Conservation (phyloP, 35 echinoderm and acorn worm genomes). For the Apostichopus californicus region DNA sequence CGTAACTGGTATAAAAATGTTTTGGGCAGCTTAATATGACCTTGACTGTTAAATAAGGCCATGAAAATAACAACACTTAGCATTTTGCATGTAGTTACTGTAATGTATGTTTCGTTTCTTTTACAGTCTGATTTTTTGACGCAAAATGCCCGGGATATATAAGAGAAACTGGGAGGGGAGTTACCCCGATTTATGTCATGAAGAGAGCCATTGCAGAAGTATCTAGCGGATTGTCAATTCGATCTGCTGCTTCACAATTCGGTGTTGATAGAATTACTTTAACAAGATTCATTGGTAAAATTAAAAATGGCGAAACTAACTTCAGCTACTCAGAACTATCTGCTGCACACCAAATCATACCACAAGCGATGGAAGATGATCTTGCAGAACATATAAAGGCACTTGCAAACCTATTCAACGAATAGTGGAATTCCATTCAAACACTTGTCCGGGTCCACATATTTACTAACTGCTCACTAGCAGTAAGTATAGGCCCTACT, state of each 20-base stretch:
- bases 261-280: slow-evolving; percentile 51
- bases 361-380: too few relatives aligned
- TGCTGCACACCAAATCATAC: too few relatives aligned
- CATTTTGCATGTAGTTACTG: neutral
- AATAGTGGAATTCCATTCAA: too few relatives aligned
- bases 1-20: neutral
- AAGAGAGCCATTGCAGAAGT: slow-evolving; percentile 16
- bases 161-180: slow-evolving; percentile 56
- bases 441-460: too few relatives aligned
- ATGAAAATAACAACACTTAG: neutral
- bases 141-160: slow-evolving; percentile 55
- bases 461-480: too few relatives aligned
- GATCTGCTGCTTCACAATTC: slow-evolving; percentile 39
- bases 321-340: neutral
- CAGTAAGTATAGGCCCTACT: too few relatives aligned
- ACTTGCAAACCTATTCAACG: slow-evolving; percentile 56
- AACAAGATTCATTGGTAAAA: slow-evolving; percentile 53
- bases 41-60: neutral
- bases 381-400: slow-evolving; percentile 48
- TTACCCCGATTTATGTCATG: neutral
- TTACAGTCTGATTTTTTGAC: too few relatives aligned
- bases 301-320: slow-evolving; percentile 43
- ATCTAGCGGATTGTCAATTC: neutral
- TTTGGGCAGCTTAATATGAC: neutral
- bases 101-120: too few relatives aligned